Percentiles rank a stretch among this genome's conserved stretches.
Conservation (phyloP, 2,113 vertebrate genomes). For the Rhagologus leucostigma region DNA sequence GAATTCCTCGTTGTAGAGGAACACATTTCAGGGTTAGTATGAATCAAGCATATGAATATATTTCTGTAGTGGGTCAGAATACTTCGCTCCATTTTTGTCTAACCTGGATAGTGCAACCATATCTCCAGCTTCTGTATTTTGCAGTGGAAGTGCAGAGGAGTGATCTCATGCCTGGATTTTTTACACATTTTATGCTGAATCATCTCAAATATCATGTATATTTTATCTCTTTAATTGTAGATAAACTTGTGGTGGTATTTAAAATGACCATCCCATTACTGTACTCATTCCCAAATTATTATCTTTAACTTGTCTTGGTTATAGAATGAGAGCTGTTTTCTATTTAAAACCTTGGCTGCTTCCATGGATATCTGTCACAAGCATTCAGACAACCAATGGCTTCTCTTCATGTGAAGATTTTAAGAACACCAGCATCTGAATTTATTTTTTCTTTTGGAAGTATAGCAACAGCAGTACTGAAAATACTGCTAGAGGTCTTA, state of each 20-base stretch:
- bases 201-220: background rate
- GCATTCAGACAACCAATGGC: background rate
- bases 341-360: background rate
- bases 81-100: background rate
- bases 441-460: background rate
- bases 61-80: background rate
- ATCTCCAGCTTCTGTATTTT: background rate
- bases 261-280: background rate
- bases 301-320: background rate
- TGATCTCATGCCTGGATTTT: background rate
- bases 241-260: background rate
- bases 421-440: background rate
- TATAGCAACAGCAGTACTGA: background rate
- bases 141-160: background rate
- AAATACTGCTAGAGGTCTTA: background rate
- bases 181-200: background rate
- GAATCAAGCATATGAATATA: background rate
- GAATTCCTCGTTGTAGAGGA: background rate
- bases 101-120: background rate
- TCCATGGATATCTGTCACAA: background rate
- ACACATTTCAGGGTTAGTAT: background rate
- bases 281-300: background rate
- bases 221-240: background rate
- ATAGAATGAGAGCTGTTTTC: background rate
- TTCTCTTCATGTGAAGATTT: background rate